phyloP scores from a whole-genome alignment of 2,888 invertebrate genomes.

The Epinotia demarniana region DNA sequence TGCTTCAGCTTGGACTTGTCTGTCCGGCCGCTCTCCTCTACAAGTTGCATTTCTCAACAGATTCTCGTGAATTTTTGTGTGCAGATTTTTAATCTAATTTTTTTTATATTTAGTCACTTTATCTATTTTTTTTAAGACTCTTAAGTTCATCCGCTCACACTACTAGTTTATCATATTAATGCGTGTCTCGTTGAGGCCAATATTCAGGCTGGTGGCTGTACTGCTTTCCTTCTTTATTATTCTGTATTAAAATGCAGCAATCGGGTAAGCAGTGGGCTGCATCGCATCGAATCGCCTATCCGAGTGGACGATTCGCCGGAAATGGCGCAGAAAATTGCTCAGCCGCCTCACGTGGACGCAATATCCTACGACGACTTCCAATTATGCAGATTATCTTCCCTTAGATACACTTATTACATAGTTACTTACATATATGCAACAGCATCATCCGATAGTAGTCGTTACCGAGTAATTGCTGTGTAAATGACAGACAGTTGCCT shows the following conservation, averaged over 20 bases:
- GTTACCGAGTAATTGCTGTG: constrained; percentile 14
- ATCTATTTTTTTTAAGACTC: no score
- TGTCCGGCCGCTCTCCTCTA: no score
- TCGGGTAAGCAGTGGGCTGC: constrained; percentile 53
- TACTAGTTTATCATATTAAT: no score
- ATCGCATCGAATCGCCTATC: constrained; percentile 65
- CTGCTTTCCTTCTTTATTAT: constrained; percentile 59
- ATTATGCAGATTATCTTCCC: constrained; percentile 82
- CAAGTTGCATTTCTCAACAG: no score
- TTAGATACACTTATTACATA: constrained; percentile 71
- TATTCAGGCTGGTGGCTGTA: background rate
- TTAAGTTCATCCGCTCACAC: no score
- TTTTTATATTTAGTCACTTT: no score
- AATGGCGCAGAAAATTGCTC: constrained; percentile 84
- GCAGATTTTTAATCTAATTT: no score
- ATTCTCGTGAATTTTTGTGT: no score
- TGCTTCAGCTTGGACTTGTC: no score
- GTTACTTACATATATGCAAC: constrained; percentile 56
- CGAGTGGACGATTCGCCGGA: constrained; percentile 75
- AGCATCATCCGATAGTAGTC: constrained; percentile 26
- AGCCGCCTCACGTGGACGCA: constrained; percentile 79
- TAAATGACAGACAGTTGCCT: constrained; percentile 15
- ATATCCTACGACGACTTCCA: constrained; percentile 81
- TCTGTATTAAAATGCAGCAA: constrained; percentile 60
- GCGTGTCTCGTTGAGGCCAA: no score